Conservation (phyloP, 2,113 vertebrate genomes). For the Anolis carolinensis region DNA sequence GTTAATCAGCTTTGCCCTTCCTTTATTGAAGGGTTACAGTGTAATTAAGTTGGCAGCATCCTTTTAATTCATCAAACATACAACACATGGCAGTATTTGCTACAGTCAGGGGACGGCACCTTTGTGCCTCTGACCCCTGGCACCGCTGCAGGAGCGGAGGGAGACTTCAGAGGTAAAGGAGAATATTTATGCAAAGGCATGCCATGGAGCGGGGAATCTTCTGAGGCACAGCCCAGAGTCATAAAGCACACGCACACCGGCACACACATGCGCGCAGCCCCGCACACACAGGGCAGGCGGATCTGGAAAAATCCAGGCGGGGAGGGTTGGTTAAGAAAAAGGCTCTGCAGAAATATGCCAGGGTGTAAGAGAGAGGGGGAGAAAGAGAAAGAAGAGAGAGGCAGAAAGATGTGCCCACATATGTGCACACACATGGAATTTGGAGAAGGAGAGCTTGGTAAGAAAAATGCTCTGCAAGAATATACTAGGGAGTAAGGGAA, state of each 20-base stretch:
- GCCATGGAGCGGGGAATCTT: slow-evolving; percentile 3
- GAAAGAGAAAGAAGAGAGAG: too few relatives aligned
- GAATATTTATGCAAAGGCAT: slow-evolving; percentile 53
- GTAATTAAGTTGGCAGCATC: slow-evolving; percentile 91
- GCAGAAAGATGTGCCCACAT: too few relatives aligned
- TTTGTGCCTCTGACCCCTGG: slow-evolving; percentile 78
- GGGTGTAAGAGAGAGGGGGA: background rate
- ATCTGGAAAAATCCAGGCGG: background rate
- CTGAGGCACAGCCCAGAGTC: background rate
- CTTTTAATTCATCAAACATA: slow-evolving; percentile 92
- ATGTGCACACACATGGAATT: too few relatives aligned
- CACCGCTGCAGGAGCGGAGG: slow-evolving; percentile 63
- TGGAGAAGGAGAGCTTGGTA: too few relatives aligned
- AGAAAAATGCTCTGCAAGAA: too few relatives aligned
- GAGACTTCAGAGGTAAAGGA: slow-evolving; percentile 68
- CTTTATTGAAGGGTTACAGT: slow-evolving; percentile 92
- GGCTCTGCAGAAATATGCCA: accelerated
- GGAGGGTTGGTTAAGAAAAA: background rate
- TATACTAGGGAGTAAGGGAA: too few relatives aligned
- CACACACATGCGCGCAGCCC: background rate
- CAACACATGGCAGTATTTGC: slow-evolving; percentile 84
- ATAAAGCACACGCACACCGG: background rate
- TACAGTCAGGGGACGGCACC: slow-evolving; percentile 77
- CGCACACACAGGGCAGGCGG: background rate
- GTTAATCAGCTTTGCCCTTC: slow-evolving; percentile 90